Evolutionary conservation across 2,888 invertebrate genomes (phyloP), one percentile per base, ranked within the genome.

Genomic region (Tridacna gigas): DNA sequence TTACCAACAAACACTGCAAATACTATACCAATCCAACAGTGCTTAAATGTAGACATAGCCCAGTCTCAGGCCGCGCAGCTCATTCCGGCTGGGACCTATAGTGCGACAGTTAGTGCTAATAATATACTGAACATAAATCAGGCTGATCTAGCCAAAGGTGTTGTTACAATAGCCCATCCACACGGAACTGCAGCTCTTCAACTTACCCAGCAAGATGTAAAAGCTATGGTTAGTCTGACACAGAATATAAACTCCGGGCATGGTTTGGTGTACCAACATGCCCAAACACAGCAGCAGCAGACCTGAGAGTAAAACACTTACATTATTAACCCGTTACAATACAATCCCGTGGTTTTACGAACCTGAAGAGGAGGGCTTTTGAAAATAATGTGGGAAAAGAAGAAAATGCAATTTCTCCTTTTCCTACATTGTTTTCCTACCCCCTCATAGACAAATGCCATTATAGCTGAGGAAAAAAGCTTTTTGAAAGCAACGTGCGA

Each of bases 1-100:
- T 84, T 90, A 37, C 90, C 90, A 5, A 89, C 89, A 18, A 90
- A 85, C 60, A 84, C 85, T 71, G 80, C 88, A 13, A 83, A 56
- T 22, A 67, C 87, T 12, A 82, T 88, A 56, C 88, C 82, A 0
- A n/a, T 88, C 26, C 88, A 88, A 48, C 85, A 83, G 47, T 75
- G 85, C 2, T 47, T 85, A 9, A 85, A 88, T 80, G 82, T 88
- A 13, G 83, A 83, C 15, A 77, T 84, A 47, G 75, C 85, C 20
- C 82, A 83, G 67, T 77, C 78, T 20, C 82, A 82, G 48, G 60
- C 63, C 13, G 37, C 84, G 0, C 82, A 83, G 28, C 60, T 79
- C 2, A 80, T 87, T 5, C 77, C 77, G n/a, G 67, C 76, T 13
- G 78, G 48, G 20, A 71, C 81, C 11, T 84, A 88, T 37, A 79